These are phyloP conservation scores for Ariolimax columbianus DNA, from an alignment of 2,888 invertebrate genomes.

Conservation along the genomic window DNA sequence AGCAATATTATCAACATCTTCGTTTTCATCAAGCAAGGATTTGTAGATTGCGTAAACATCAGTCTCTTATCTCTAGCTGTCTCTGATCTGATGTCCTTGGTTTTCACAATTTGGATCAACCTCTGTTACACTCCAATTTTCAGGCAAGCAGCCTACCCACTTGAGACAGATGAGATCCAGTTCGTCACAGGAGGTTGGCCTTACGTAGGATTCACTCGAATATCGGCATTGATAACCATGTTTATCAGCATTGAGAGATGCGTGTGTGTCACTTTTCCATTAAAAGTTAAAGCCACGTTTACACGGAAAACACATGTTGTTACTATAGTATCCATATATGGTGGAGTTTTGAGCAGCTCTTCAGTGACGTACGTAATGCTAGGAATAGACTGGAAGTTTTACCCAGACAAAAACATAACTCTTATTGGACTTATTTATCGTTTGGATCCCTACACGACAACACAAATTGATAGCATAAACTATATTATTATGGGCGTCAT, in stretches of 20 bases:
- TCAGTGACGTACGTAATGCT: background rate
- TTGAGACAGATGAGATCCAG: background rate
- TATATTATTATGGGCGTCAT: background rate
- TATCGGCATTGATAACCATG: constrained; percentile 16
- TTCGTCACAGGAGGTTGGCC: constrained; percentile 25
- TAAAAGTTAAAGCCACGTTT: background rate
- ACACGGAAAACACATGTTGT: background rate
- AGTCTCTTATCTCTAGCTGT: constrained; percentile 1
- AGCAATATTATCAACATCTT: constrained; percentile 15
- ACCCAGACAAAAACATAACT: constrained; percentile 2
- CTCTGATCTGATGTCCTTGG: constrained; percentile 6
- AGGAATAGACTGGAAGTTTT: background rate
- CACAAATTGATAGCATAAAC: background rate
- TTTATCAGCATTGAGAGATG: constrained; percentile 17
- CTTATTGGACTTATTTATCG: background rate
- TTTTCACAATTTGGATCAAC: constrained; percentile 4
- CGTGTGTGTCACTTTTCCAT: constrained; percentile 10
- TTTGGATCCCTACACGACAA: background rate
- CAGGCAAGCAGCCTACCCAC: background rate
- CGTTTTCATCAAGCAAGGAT: constrained; percentile 26
- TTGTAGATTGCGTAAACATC: constrained; percentile 21
- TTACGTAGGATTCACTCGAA: background rate
- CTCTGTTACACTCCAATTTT: background rate
- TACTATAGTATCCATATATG: background rate
- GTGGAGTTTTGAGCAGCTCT: background rate